Evolutionary conservation across 2,797 vertebrate genomes (phyloP), one percentile per base, ranked within the genome.

Genomic region (Hafferia zeledoni): DNA sequence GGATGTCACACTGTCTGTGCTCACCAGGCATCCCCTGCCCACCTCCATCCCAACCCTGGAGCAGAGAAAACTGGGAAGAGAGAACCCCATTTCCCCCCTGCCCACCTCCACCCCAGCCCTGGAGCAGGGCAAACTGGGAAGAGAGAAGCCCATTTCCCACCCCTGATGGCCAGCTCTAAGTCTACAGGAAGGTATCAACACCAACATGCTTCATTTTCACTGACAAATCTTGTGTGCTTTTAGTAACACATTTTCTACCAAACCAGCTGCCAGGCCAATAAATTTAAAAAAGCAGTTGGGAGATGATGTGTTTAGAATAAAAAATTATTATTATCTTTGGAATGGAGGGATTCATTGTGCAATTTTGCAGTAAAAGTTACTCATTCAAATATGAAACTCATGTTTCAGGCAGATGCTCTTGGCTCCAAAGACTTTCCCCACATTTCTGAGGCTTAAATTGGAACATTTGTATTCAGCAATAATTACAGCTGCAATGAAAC

Each of bases 381-480:
- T 94, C 94, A 91, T 90, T 93, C 83, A 85, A 55, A 89, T 12
- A 68, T 50, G 59, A 84, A 92, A 91, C 93, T 93, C 87, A 25
- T 91, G 96, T 94, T 57, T 59, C 95, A 97, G 93, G 95, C 95
- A 97, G 95, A 95, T 93, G 88, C 95, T 63, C 79, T 94, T 90
- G 87, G 96, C 90, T 97, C 94, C 93, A 83, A 92, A 97, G 80
- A 96, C 37, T 88, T 87, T 78, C 81, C 74, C 93, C 77, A 61
- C 90, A 70, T 92, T 97, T 91, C 91, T 92, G 78, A 90, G 94
- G 92, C 86, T 90, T 56, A 71, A 94, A 91, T 94, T 61, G 93
- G 84, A 77, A 69, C 84, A 85, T 67, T 53, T 95, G 90, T 88
- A 90, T 92, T 96, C 94, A 75, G 84, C 83, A 85, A 71, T 91